Percentiles rank a stretch among this genome's conserved stretches.
Conservation (phyloP, 2,797 vertebrate genomes). For the Crypturellus tataupa region DNA sequence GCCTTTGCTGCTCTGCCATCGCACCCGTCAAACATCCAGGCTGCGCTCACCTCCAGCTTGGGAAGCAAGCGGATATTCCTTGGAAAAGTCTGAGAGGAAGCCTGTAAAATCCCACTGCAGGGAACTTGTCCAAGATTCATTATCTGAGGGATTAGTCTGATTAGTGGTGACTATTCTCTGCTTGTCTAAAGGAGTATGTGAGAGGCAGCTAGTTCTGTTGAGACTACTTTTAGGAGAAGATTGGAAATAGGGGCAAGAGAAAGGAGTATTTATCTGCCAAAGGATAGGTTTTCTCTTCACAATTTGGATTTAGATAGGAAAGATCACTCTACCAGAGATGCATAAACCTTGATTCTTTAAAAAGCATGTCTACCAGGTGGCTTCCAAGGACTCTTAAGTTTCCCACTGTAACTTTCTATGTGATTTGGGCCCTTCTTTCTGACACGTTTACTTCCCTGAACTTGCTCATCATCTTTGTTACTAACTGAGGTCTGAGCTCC, state of each 20-base stretch:
- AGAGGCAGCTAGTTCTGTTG: background rate
- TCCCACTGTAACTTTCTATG: background rate
- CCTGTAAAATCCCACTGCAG: background rate
- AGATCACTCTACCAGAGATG: background rate
- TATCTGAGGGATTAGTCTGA: background rate
- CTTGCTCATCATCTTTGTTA: background rate
- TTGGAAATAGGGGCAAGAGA: background rate
- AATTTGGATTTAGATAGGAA: background rate
- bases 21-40: background rate
- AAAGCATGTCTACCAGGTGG: conserved; percentile 77
- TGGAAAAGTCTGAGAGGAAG: background rate
- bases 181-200: background rate
- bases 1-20: background rate
- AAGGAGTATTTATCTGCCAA: background rate
- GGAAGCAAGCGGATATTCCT: background rate
- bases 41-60: background rate
- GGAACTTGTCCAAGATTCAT: fast-evolving
- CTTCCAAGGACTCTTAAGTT: conserved; percentile 81
- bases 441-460: background rate
- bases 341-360: conserved; percentile 3
- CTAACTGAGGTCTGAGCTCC: background rate
- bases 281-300: background rate
- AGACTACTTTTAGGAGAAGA: background rate
- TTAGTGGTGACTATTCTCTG: background rate
- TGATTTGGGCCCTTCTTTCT: background rate